A percentile compares a stretch with the other conserved stretches of the same genome.
Evolutionary conservation across 37 sponge, comb jelly and placozoan species (phyloP).

Genomic region (Petrosia ficiformis): DNA sequence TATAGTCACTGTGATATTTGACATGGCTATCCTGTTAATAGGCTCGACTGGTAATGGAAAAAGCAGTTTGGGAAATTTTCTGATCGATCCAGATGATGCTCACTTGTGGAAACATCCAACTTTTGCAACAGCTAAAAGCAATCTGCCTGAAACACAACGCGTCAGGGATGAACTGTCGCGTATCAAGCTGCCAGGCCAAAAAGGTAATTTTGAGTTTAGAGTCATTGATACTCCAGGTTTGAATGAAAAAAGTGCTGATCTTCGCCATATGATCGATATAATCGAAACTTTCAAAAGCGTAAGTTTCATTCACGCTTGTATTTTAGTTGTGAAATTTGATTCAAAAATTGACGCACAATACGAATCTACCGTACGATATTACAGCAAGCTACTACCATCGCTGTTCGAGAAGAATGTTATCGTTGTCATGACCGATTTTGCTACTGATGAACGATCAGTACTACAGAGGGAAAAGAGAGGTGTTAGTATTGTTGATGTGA

Average conservation of each 20-base stretch:
- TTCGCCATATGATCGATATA: slow-evolving; percentile 36
- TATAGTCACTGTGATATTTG: too few relatives aligned
- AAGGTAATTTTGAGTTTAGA: neutral
- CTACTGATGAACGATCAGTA: slow-evolving; percentile 10
- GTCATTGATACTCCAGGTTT: slow-evolving; percentile 52
- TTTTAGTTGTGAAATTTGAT: slow-evolving; percentile 5
- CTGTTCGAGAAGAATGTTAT: slow-evolving; percentile 17
- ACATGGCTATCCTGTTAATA: slow-evolving; percentile 30
- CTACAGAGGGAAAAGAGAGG: slow-evolving; percentile 1
- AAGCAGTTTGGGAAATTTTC: slow-evolving; percentile 43
- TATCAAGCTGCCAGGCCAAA: neutral
- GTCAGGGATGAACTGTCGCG: neutral
- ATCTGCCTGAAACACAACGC: slow-evolving; percentile 29
- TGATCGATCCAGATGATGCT: slow-evolving; percentile 27
- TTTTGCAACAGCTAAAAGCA: slow-evolving; percentile 18
- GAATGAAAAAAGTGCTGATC: slow-evolving; percentile 27
- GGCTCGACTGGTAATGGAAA: slow-evolving; percentile 56
- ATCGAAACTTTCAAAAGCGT: neutral
- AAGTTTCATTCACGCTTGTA: neutral
- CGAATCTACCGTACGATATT: slow-evolving; percentile 1
- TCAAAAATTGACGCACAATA: slow-evolving; percentile 7
- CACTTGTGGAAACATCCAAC: slow-evolving; percentile 18
- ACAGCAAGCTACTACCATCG: slow-evolving; percentile 7
- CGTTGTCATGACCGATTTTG: slow-evolving; percentile 34
- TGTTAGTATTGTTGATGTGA: slow-evolving; percentile 14